Conservation (phyloP, 2,888 invertebrate species). For the Resseliella maxima region DNA sequence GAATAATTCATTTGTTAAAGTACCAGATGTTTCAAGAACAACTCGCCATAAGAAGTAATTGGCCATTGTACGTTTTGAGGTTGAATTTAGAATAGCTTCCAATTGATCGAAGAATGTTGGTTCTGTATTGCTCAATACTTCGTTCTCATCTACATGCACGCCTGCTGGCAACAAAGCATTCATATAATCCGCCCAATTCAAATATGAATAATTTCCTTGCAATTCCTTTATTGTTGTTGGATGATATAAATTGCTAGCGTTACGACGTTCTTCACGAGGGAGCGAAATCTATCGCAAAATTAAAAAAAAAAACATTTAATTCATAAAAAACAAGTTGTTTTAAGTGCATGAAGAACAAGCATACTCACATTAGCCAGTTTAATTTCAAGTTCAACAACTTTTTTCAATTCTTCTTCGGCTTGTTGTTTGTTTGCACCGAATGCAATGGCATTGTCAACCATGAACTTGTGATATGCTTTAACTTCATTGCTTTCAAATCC, state of each 20-base stretch:
- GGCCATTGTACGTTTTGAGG: conserved; percentile 68
- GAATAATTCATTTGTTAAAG: not conserved
- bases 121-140: conserved; percentile 70
- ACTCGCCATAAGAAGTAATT: conserved; percentile 91
- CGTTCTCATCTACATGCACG: conserved; percentile 73
- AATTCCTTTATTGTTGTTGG: conserved; percentile 81
- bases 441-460: conserved; percentile 87
- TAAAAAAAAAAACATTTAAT: not conserved
- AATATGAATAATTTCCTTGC: conserved; percentile 76
- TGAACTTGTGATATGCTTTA: conserved; percentile 84
- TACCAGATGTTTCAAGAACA: not conserved
- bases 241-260: conserved; percentile 85
- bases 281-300: conserved; percentile 65
- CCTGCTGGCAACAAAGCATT: conserved; percentile 80
- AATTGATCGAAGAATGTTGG: conserved; percentile 78
- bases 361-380: conserved; percentile 84
- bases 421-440: conserved; percentile 80
- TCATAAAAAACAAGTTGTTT: not conserved
- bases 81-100: conserved; percentile 66
- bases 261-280: conserved; percentile 84
- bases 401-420: conserved; percentile 78
- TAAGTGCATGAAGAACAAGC: not conserved
- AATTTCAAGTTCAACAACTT: conserved; percentile 89
- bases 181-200: conserved; percentile 76
- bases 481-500: conserved; percentile 86